These are phyloP conservation scores for Tarsius wallacei DNA, from an alignment of 2,797 vertebrate species.

Conservation along the genomic window DNA sequence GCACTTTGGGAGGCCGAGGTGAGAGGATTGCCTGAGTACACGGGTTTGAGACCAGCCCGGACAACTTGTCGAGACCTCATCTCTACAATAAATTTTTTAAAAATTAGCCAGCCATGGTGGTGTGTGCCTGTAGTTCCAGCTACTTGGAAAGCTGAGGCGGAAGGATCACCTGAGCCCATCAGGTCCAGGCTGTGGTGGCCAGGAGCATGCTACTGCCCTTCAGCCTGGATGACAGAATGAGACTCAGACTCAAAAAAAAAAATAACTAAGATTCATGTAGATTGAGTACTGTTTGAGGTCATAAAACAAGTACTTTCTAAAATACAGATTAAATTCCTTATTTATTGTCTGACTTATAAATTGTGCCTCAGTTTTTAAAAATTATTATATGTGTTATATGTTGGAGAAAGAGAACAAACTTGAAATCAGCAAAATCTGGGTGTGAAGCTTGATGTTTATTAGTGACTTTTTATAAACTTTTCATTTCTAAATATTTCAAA, in stretches of 20 bases:
- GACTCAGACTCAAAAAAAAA: too few species aligned
- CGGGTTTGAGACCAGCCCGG: too few species aligned
- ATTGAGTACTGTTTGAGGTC: background rate
- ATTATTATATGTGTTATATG: background rate
- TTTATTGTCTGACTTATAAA: background rate
- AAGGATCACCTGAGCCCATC: too few species aligned
- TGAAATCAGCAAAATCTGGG: background rate
- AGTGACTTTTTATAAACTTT: background rate
- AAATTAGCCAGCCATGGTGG: too few species aligned
- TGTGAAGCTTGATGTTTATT: conserved; percentile 31
- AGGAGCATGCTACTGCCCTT: background rate
- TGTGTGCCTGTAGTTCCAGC: too few species aligned
- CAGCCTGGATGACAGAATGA: background rate
- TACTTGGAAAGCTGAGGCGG: too few species aligned
- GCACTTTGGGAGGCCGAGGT: background rate
- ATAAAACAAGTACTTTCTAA: conserved; percentile 32
- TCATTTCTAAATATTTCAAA: too few species aligned
- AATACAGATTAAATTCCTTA: conserved; percentile 28
- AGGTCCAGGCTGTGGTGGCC: background rate
- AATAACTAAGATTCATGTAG: background rate
- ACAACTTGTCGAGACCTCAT: too few species aligned
- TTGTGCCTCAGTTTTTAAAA: conserved; percentile 35
- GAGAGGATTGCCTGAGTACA: background rate
- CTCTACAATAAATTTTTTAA: too few species aligned
- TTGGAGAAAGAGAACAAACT: background rate